These are phyloP conservation scores for Microplitis mediator DNA, from an alignment of 1,140 invertebrate species.

Conservation along the genomic window DNA sequence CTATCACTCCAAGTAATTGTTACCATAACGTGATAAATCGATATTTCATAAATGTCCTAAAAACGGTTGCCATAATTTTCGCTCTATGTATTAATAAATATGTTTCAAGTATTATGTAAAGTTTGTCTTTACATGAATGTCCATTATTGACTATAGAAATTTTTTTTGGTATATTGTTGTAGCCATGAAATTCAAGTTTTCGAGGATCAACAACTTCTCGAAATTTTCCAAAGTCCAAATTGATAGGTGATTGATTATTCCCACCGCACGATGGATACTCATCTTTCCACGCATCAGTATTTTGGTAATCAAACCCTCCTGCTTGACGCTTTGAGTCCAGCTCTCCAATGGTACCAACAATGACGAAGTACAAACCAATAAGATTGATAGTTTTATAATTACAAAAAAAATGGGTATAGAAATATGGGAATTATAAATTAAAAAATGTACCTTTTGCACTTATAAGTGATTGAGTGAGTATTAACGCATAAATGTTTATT, in stretches of 20 bases:
- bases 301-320: conserved; percentile 7
- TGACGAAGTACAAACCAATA: conserved; percentile 1
- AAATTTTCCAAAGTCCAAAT: conserved; percentile 35
- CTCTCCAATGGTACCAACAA: background rate
- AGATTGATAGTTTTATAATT: background rate
- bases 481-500: background rate
- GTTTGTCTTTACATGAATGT: conserved; percentile 66
- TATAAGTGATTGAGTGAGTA: background rate
- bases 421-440: background rate
- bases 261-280: conserved; percentile 31
- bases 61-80: no score
- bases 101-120: background rate
- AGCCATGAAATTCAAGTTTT: conserved; percentile 63
- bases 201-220: conserved; percentile 43
- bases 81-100: no score
- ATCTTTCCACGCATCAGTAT: conserved; percentile 29
- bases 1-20: no score
- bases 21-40: no score
- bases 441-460: background rate
- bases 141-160: conserved; percentile 70
- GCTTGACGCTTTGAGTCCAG: background rate
- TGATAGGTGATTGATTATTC: conserved; percentile 47
- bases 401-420: background rate
- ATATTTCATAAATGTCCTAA: no score
- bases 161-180: conserved; percentile 58